Evolutionary conservation across 2,888 invertebrate species (phyloP).

Genomic region (Scelioninae gen. 2): DNA sequence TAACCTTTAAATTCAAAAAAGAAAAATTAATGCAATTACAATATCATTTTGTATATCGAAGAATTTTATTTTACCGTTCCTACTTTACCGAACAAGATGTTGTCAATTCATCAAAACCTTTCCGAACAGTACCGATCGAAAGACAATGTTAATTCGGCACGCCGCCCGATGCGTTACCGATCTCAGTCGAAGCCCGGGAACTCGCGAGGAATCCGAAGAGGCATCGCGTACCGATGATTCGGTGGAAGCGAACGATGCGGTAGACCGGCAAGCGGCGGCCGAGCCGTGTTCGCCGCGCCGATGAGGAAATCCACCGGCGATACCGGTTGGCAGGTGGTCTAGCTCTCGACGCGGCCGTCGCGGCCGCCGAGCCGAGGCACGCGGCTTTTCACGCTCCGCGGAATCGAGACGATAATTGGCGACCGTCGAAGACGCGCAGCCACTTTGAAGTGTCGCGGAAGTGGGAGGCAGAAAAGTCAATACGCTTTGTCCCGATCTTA

Average conservation of each 20-base stretch:
- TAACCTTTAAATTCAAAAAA: too few relatives aligned
- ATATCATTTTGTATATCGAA: too few relatives aligned
- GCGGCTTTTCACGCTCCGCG: slow-evolving; percentile 59
- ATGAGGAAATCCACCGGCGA: slow-evolving; percentile 53
- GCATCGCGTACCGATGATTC: too few relatives aligned
- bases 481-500: slow-evolving; percentile 40
- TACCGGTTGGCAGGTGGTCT: slow-evolving; percentile 58
- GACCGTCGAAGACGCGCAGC: slow-evolving; percentile 53
- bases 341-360: slow-evolving; percentile 46
- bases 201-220: too few relatives aligned
- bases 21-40: too few relatives aligned
- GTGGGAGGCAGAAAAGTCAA: slow-evolving; percentile 47
- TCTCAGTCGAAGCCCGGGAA: too few relatives aligned
- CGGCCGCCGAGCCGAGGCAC: slow-evolving; percentile 49
- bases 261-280: slow-evolving; percentile 48
- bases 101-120: too few relatives aligned
- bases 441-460: slow-evolving; percentile 55
- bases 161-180: too few relatives aligned
- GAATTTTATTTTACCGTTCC: too few relatives aligned
- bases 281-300: slow-evolving; percentile 30
- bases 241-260: slow-evolving; percentile 51
- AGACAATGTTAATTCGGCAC: too few relatives aligned
- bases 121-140: too few relatives aligned
- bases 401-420: slow-evolving; percentile 60
- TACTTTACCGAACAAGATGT: too few relatives aligned